Evolutionary conservation across 2,888 invertebrate species (phyloP).

Genomic region (Pseudococcus longispinus): DNA sequence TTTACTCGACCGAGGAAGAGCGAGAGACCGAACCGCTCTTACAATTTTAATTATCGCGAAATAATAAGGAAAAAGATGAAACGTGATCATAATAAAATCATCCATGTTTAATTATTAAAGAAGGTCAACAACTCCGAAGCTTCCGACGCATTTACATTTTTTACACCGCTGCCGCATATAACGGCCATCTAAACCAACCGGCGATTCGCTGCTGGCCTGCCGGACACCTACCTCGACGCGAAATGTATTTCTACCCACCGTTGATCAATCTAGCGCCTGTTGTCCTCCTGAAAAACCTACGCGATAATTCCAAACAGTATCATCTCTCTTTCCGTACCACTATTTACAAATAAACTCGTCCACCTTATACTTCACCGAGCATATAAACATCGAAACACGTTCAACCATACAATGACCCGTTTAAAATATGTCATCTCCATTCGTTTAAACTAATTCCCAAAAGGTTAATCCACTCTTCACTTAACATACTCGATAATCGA

Average conservation of each 20-base stretch:
- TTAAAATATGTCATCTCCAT: constrained; percentile 19
- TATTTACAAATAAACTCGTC: constrained; percentile 14
- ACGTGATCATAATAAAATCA: constrained; percentile 45
- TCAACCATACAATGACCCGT: neutral
- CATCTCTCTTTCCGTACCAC: neutral
- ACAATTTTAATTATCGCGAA: constrained; percentile 41
- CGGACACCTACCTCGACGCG: neutral
- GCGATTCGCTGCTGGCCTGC: neutral
- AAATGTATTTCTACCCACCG: neutral
- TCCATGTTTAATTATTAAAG: constrained; percentile 36
- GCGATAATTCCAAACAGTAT: neutral
- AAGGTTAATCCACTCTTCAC: neutral
- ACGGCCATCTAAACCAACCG: neutral
- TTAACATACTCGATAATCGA: neutral
- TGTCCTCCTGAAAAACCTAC: neutral
- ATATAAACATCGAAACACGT: neutral
- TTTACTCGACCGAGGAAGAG: neutral
- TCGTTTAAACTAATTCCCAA: neutral
- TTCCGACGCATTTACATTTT: constrained; percentile 41
- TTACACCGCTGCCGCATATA: neutral
- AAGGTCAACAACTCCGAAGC: constrained; percentile 39
- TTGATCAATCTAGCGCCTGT: neutral
- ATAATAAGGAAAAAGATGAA: constrained; percentile 29
- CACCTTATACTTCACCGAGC: neutral
- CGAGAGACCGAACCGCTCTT: neutral